A percentile compares a stretch with the other conserved stretches of the same genome.
phyloP scores from a whole-genome alignment of 92 coral and sea anemone species.

The Plumapathes pennacea region DNA sequence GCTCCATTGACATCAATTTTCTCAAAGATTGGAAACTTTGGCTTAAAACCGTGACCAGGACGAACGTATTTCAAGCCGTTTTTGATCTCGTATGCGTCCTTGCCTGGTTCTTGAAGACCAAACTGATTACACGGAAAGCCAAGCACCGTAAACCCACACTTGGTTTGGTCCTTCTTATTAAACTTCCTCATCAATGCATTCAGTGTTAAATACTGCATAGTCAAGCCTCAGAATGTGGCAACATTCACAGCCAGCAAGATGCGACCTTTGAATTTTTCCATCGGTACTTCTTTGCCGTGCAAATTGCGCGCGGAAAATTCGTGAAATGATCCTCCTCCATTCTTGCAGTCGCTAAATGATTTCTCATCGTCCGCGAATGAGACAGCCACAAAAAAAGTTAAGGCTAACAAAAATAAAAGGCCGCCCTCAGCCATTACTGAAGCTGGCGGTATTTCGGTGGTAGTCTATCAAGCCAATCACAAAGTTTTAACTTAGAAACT shows the following conservation, averaged over 20 bases:
- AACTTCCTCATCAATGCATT: slow-evolving; percentile 61
- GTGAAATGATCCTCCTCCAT: slow-evolving; percentile 46
- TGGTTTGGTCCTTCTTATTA: slow-evolving; percentile 10
- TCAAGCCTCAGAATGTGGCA: slow-evolving; percentile 75
- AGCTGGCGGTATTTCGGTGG: too few species aligned
- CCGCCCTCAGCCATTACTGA: too few species aligned
- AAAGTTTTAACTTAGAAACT: too few species aligned
- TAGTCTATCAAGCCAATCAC: too few species aligned
- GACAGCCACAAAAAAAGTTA: too few species aligned
- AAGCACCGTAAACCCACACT: slow-evolving; percentile 65
- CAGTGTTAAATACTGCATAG: slow-evolving; percentile 68
- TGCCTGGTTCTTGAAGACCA: slow-evolving; percentile 76
- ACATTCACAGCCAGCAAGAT: slow-evolving; percentile 64
- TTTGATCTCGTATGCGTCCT: slow-evolving; percentile 61
- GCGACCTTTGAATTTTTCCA: slow-evolving; percentile 33
- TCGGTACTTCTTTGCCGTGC: slow-evolving; percentile 21
- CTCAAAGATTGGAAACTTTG: slow-evolving; percentile 44
- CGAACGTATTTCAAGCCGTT: slow-evolving; percentile 75
- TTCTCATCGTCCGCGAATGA: slow-evolving; percentile 27
- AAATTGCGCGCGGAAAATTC: slow-evolving; percentile 46
- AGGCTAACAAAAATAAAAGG: too few species aligned
- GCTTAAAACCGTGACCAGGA: slow-evolving; percentile 68
- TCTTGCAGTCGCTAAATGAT: slow-evolving; percentile 27
- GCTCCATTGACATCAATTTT: slow-evolving; percentile 78
- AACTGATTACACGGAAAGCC: slow-evolving; percentile 84